Evolutionary conservation across 1,140 invertebrate genomes (phyloP).

Genomic region (Drosophila repletoides): DNA sequence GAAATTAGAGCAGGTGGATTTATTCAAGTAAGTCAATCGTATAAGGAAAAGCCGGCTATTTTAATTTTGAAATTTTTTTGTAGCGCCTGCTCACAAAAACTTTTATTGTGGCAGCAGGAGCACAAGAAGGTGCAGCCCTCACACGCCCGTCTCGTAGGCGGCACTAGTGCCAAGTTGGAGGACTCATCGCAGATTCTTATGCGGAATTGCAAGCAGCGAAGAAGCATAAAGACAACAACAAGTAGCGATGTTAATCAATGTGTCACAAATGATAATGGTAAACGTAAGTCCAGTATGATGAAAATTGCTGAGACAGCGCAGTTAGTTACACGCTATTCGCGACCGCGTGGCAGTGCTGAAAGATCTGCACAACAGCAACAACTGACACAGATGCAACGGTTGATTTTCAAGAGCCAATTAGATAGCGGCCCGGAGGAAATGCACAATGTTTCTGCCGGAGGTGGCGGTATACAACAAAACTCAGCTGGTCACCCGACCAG

Average conservation of each 20-base stretch:
- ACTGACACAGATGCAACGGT: slow-evolving; percentile 35
- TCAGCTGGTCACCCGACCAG: slow-evolving; percentile 21
- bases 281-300: slow-evolving; percentile 61
- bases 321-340: slow-evolving; percentile 57
- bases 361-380: slow-evolving; percentile 23
- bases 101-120: slow-evolving; percentile 73
- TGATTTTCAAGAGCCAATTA: slow-evolving; percentile 42
- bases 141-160: slow-evolving; percentile 36
- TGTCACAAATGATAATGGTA: slow-evolving; percentile 28
- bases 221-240: background rate
- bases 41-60: background rate
- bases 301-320: slow-evolving; percentile 74
- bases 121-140: slow-evolving; percentile 39
- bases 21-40: slow-evolving; percentile 62
- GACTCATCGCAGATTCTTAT: slow-evolving; percentile 20
- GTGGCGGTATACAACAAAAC: slow-evolving; percentile 8
- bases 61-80: background rate
- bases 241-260: background rate
- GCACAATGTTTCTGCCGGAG: slow-evolving; percentile 18
- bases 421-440: slow-evolving; percentile 1
- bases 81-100: slow-evolving; percentile 78
- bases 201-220: slow-evolving; percentile 17
- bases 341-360: slow-evolving; percentile 30
- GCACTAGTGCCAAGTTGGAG: slow-evolving; percentile 32
- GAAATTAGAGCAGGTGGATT: slow-evolving; percentile 67